These are phyloP conservation scores for Cnemophilus loriae DNA, from an alignment of 2,113 vertebrate species.

Conservation along the genomic window DNA sequence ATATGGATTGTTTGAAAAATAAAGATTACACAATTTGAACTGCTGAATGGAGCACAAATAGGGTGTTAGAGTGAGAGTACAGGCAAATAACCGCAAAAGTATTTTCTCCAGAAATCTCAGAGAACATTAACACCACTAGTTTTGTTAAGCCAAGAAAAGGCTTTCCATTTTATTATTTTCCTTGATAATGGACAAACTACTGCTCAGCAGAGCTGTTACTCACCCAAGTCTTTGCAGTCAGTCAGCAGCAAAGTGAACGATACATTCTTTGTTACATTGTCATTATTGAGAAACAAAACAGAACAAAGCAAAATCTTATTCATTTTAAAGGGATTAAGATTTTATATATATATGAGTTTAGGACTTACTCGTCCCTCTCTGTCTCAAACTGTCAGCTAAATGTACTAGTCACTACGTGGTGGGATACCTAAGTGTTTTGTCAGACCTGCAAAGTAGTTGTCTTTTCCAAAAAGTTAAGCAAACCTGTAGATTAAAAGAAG, in stretches of 20 bases:
- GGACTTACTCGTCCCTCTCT: not conserved
- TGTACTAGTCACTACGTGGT: not conserved
- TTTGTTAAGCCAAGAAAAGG: not conserved
- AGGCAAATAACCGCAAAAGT: not conserved
- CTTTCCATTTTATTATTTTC: not conserved
- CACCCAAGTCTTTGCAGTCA: not conserved
- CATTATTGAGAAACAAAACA: not conserved
- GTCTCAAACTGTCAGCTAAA: not conserved
- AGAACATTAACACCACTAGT: not conserved
- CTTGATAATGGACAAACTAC: not conserved
- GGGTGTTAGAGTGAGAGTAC: not conserved
- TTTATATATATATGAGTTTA: not conserved
- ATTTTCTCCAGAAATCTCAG: not conserved
- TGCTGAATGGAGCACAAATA: not conserved
- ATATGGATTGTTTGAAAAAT: not conserved
- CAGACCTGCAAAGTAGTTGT: not conserved
- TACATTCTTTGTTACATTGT: not conserved
- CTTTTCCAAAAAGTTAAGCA: not conserved
- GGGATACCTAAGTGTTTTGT: not conserved
- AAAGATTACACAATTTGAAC: not conserved
- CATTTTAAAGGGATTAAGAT: not conserved
- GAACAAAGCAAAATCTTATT: not conserved
- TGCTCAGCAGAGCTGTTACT: not conserved
- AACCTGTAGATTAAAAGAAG: not conserved
- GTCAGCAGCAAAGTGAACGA: not conserved